Percentiles rank a stretch among this genome's conserved stretches.
phyloP scores from a whole-genome alignment of 2,888 invertebrate species.

The Octodonta nipae region DNA sequence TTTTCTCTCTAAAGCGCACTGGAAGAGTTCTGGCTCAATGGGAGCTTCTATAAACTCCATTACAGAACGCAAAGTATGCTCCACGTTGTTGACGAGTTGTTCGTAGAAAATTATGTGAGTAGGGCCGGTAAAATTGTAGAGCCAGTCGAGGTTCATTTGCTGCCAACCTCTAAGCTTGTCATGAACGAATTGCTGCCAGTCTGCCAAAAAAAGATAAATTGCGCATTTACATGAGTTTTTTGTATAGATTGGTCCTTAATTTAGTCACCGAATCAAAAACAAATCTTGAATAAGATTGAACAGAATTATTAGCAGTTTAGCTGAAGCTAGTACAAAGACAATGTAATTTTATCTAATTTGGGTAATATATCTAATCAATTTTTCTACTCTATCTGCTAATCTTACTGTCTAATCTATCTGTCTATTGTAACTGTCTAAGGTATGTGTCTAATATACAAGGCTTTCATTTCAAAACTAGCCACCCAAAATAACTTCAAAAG shows the following conservation, averaged over 20 bases:
- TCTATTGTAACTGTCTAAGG: no score
- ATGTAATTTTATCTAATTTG: no score
- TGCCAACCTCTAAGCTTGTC: conserved; percentile 56
- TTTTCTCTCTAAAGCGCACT: conserved; percentile 31
- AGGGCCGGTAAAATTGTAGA: conserved; percentile 53
- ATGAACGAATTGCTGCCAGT: conserved; percentile 58
- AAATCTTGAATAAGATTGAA: no score
- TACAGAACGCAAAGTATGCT: conserved; percentile 43
- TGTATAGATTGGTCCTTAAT: no score
- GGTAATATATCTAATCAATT: no score
- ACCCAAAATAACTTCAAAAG: no score
- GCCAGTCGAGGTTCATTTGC: conserved; percentile 55
- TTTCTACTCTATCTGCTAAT: no score
- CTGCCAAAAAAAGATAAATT: conserved; percentile 37
- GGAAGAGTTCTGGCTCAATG: conserved; percentile 23
- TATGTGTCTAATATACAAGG: no score
- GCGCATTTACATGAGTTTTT: background rate
- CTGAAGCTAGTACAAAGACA: background rate
- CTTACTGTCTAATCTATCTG: no score
- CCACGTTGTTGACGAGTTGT: conserved; percentile 47
- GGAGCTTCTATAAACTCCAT: conserved; percentile 43
- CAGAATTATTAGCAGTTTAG: background rate
- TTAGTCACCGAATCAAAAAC: no score
- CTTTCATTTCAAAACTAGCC: no score
- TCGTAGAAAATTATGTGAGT: conserved; percentile 61